Evolutionary conservation across 2,797 vertebrate species (phyloP), one percentile per base, ranked within the genome.

Genomic region (Atherinosoma microstoma): DNA sequence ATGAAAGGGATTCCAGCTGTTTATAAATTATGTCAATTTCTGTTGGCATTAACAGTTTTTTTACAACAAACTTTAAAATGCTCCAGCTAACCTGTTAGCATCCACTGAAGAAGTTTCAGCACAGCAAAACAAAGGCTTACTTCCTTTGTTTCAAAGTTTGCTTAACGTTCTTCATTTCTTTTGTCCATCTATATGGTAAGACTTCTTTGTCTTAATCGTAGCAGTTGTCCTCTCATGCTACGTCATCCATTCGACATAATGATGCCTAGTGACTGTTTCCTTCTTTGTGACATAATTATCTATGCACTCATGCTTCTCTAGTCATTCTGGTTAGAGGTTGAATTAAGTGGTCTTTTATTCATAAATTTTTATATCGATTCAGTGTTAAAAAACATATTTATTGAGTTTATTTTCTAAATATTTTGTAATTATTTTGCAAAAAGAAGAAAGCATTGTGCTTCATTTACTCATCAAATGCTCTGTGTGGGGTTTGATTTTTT

Each of bases 311-410:
- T 80, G 53, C 79, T 74, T 86, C 70, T 72, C 66, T 27, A 6
- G 6, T 30, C 53, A 18, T 13, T 54, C 27, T 27, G 27, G 59
- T 38, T 53, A 69, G 60, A 71, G 49, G 67, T 75, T 65, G 53
- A 75, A 75, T 78, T 79, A 36, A 75, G 67, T 75, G 62, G 51
- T 85, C 42, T 79, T 74, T 49, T 36, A 83, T 76, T 72, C 45
- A 84, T 87, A 66, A 91, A 87, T 93, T 93, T 92, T 93, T 93
- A 60, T 90, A 92, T 87, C 59, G 67, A 77, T 77, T 70, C 84
- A 91, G 84, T 89, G 91, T 91, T 91, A 69, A 73, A 83, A 78
- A 82, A 77, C 79, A 53, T 94, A 94, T 94, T 93, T 93, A 92
- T 94, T 92, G 71, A 27, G 85, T 89, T 91, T 90, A 84, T 90